A percentile compares a stretch with the other conserved stretches of the same genome.
Evolutionary conservation across 2,113 vertebrate genomes (phyloP).

Genomic region (Sus scrofa): T2T-Sscrofa CM000813.6:93310001-93310500

Average conservation of each 20-base stretch:
- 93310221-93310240: neutral
- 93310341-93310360: neutral
- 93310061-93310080: neutral
- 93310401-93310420: neutral
- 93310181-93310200: neutral
- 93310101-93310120: neutral
- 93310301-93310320: neutral
- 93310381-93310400: neutral
- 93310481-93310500: neutral
- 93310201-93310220: neutral
- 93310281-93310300: neutral
- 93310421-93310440: neutral
- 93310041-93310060: neutral
- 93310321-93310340: fast-evolving
- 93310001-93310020: neutral
- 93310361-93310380: neutral
- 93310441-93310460: neutral
- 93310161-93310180: neutral
- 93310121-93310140: neutral
- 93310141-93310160: neutral
- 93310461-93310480: fast-evolving
- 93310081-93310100: neutral
- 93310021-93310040: fast-evolving
- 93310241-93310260: fast-evolving
- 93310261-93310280: neutral